These are phyloP conservation scores for Sericinus montela DNA, from an alignment of 2,888 invertebrate species.

Conservation along the genomic window DNA sequence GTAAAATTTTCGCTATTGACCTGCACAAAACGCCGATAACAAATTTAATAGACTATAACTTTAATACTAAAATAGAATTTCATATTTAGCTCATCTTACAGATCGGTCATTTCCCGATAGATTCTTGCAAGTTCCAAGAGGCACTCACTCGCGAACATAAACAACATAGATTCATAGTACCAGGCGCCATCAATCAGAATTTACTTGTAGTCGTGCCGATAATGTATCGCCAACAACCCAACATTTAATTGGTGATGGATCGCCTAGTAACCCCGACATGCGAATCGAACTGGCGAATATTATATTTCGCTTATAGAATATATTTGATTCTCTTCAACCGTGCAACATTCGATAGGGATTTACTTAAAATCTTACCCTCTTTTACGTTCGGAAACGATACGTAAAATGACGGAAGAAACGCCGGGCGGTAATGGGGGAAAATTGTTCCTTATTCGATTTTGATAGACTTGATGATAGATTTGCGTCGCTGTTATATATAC, in stretches of 20 bases:
- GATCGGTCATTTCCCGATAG: constrained; percentile 61
- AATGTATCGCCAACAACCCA: constrained; percentile 69
- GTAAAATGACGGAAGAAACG: constrained; percentile 76
- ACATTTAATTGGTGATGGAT: constrained; percentile 77
- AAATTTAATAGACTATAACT: no score
- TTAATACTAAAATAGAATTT: no score
- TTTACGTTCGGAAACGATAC: constrained; percentile 73
- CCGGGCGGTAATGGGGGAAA: constrained; percentile 76
- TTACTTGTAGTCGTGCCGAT: constrained; percentile 59
- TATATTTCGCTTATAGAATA: constrained; percentile 46
- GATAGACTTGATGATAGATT: constrained; percentile 73
- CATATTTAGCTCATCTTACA: constrained; percentile 5
- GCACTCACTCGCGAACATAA: constrained; percentile 42
- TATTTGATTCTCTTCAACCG: constrained; percentile 55
- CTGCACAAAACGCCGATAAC: no score
- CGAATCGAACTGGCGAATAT: constrained; percentile 54
- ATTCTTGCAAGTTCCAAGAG: constrained; percentile 44
- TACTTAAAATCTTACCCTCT: constrained; percentile 71
- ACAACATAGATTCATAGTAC: constrained; percentile 51
- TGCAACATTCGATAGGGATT: constrained; percentile 72
- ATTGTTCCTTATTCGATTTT: constrained; percentile 78
- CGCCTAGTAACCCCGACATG: constrained; percentile 38
- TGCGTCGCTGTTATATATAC: constrained; percentile 49
- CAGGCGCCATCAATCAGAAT: constrained; percentile 66
- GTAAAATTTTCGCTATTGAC: no score